phyloP scores from a whole-genome alignment of 2,888 invertebrate genomes.

The Mystacides longicornis region DNA sequence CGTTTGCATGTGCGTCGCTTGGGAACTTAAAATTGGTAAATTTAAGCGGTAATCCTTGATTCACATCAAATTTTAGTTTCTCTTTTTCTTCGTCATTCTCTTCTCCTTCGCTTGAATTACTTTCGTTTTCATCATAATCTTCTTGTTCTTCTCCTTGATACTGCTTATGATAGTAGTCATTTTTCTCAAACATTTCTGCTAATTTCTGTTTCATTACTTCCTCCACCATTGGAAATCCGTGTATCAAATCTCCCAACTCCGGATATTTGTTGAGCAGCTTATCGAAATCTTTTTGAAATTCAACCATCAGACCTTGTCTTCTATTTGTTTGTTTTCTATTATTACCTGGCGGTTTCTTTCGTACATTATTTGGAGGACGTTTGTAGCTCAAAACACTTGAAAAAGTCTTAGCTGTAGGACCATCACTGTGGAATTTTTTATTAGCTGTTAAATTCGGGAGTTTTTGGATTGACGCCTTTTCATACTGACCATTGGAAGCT shows the following conservation, averaged over 20 bases:
- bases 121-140: neutral
- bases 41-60: neutral
- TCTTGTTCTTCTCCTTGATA: neutral
- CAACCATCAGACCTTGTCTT: slow-evolving; percentile 14
- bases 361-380: neutral
- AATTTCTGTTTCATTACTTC: slow-evolving; percentile 25
- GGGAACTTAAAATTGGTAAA: slow-evolving; percentile 11
- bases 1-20: slow-evolving; percentile 8
- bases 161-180: neutral
- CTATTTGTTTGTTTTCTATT: neutral
- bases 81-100: slow-evolving; percentile 1
- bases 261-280: slow-evolving; percentile 24
- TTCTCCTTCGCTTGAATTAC: neutral
- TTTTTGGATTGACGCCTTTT: neutral
- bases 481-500: neutral
- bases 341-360: neutral
- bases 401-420: neutral
- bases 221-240: slow-evolving; percentile 24
- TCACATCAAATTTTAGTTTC: slow-evolving; percentile 3
- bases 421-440: neutral
- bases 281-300: slow-evolving; percentile 24
- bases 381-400: neutral
- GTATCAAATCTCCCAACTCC: slow-evolving; percentile 22
- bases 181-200: slow-evolving; percentile 21
- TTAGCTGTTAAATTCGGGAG: neutral